Evolutionary conservation across 2,113 vertebrate species (phyloP).

Genomic region (Chloebia gouldiae): DNA sequence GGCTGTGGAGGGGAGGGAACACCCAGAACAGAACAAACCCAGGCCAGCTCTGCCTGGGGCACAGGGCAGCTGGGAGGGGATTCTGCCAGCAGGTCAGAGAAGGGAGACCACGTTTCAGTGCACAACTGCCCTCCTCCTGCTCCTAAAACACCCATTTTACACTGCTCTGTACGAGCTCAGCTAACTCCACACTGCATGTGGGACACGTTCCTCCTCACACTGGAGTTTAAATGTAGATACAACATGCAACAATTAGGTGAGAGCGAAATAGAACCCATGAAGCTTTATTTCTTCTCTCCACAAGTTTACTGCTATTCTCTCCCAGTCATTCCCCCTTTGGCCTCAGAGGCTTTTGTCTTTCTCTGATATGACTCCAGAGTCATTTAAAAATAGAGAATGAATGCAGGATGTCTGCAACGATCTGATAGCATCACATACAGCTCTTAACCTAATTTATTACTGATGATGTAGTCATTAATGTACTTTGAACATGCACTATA

Average conservation of each 20-base stretch:
- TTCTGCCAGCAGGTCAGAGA: neutral
- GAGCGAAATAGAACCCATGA: neutral
- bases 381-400: slow-evolving; percentile 28
- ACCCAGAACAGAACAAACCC: neutral
- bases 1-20: neutral
- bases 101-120: accelerated
- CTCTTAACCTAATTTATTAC: slow-evolving; percentile 52
- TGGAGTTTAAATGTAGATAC: neutral
- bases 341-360: slow-evolving; percentile 16
- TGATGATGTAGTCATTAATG: slow-evolving; percentile 57
- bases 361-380: neutral
- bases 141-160: neutral
- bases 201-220: neutral
- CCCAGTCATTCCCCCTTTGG: neutral
- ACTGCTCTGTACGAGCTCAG: neutral
- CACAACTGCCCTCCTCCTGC: neutral
- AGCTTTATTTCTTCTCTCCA: neutral
- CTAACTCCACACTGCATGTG: accelerated
- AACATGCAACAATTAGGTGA: neutral
- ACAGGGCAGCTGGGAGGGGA: neutral
- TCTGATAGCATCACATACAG: slow-evolving; percentile 25
- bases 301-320: neutral
- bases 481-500: slow-evolving; percentile 24
- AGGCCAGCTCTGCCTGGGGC: neutral
- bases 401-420: neutral